phyloP scores from a whole-genome alignment of 2,888 invertebrate species.

The Cabera pusaria region DNA sequence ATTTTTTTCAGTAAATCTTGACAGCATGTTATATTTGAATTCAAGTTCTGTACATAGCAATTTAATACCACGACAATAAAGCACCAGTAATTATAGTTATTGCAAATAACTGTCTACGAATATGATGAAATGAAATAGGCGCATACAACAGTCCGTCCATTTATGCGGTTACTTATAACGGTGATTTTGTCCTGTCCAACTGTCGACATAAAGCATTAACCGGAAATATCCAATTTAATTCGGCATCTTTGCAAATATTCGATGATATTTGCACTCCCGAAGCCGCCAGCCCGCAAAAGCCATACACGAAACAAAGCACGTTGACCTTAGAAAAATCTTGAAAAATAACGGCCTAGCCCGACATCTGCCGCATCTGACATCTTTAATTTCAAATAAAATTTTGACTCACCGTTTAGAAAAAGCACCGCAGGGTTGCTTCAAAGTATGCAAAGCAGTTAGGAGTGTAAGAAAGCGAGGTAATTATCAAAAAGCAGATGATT shows the following conservation, averaged over 20 bases:
- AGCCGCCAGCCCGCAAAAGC: slow-evolving; percentile 41
- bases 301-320: slow-evolving; percentile 58
- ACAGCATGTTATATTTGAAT: too few relatives aligned
- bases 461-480: slow-evolving; percentile 26
- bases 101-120: slow-evolving; percentile 55
- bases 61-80: slow-evolving; percentile 27
- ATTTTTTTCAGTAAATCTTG: too few relatives aligned
- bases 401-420: slow-evolving; percentile 21
- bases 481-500: slow-evolving; percentile 19
- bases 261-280: slow-evolving; percentile 42
- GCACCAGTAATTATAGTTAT: slow-evolving; percentile 42
- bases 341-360: slow-evolving; percentile 72
- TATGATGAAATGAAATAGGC: slow-evolving; percentile 43
- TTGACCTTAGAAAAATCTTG: slow-evolving; percentile 72
- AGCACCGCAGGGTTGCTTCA: slow-evolving; percentile 28
- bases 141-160: slow-evolving; percentile 44
- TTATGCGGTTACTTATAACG: slow-evolving; percentile 59
- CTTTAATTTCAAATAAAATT: slow-evolving; percentile 1
- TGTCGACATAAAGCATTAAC: slow-evolving; percentile 28
- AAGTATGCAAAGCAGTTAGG: slow-evolving; percentile 26
- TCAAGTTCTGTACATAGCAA: slow-evolving; percentile 16
- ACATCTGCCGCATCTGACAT: slow-evolving; percentile 27
- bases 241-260: slow-evolving; percentile 44
- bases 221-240: slow-evolving; percentile 40
- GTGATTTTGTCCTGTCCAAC: slow-evolving; percentile 26